These are phyloP conservation scores for Gymnorhina tibicen DNA, from an alignment of 2,113 vertebrate genomes.

Conservation along the genomic window DNA sequence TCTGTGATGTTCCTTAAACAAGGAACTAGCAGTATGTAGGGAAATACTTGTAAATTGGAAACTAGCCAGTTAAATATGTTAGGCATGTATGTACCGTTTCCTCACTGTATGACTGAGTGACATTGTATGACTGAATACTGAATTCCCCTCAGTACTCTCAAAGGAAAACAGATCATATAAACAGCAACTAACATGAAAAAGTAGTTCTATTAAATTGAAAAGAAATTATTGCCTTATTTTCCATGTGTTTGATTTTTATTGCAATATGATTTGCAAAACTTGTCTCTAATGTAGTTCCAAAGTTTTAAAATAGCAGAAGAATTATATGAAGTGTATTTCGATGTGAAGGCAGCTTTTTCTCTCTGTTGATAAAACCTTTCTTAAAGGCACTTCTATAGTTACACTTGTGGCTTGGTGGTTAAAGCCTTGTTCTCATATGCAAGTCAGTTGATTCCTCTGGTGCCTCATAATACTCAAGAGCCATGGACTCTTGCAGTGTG, in stretches of 20 bases:
- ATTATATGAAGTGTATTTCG: background rate
- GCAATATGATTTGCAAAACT: background rate
- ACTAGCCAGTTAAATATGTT: background rate
- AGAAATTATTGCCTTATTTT: background rate
- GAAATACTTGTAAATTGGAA: background rate
- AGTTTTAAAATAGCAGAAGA: background rate
- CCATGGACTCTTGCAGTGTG: background rate
- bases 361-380: conserved; percentile 1
- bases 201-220: background rate
- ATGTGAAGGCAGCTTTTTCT: conserved; percentile 15
- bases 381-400: conserved; percentile 43
- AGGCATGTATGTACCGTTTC: background rate
- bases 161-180: background rate
- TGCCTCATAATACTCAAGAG: background rate
- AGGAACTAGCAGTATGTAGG: background rate
- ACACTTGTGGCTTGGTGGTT: conserved; percentile 24
- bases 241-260: background rate
- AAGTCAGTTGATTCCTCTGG: conserved; percentile 49
- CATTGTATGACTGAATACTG: no score
- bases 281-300: background rate
- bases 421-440: conserved; percentile 34
- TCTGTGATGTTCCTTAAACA: background rate
- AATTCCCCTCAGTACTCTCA: background rate
- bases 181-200: background rate
- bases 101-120: background rate